Evolutionary conservation across 2,888 invertebrate species (phyloP), one percentile per base, ranked within the genome.

Genomic region (Brenthis hecate): DNA sequence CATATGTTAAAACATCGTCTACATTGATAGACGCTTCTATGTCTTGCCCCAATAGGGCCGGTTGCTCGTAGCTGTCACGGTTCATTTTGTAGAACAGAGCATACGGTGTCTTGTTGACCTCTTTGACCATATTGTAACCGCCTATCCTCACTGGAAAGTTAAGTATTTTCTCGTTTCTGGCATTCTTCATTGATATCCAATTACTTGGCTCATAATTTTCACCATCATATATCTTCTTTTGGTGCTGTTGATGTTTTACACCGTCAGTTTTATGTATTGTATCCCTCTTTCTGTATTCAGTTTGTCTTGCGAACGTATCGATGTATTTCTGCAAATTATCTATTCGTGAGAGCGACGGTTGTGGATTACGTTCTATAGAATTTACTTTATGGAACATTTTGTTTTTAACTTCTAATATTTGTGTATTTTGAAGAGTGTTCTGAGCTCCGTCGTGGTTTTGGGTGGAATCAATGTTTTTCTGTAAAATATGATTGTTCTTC

Each of bases 71-170:
- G 8, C 77, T 75, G 47, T 83, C 82, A 0, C 83, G 81, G 56
- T 81, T 82, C 80, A 80, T 83, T 73, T 82, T 81, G 62, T 88
- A 86, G 68, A 88, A 89, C 32, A 87, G 73, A 1, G 89, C 87
- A 53, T 88, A 87, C 0, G 85, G 85, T 13, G 77, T 78, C 1
- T 80, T 77, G 19, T 77, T 78, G 1, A 73, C 58, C 28, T 82
- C 78, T 13, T 28, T 4, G 5, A 72, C 76, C 6, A 82, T 79
- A 47, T 82, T 82, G 8, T 72, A 76, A 58, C 73, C 82, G 1
- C 78, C 81, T 36, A 80, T 77, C 57, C 79, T 80, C 1, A 75
- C 47, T 19, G 66, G 66, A 23, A 56, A 56, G 36, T 43, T 43
- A 11, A 43, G 36, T 2, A 43, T 11, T 2, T 43, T 43, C 8